Conservation (phyloP, 2,797 vertebrate species). For the Hybognathus amarus region DNA sequence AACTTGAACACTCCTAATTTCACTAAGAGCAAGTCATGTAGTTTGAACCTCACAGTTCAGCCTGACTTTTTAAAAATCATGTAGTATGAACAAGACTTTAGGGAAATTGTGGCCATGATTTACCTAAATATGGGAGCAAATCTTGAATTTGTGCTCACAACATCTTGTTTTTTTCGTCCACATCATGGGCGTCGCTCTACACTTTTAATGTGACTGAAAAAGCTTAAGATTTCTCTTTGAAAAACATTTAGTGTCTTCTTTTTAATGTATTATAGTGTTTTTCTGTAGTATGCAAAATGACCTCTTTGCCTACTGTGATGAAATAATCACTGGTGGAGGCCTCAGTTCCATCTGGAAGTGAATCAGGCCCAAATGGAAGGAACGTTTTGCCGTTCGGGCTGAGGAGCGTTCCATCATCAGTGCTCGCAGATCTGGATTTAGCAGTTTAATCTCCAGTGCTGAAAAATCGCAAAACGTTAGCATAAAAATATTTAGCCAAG, state of each 20-base stretch:
- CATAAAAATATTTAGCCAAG: not conserved
- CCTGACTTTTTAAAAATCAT: too few species aligned
- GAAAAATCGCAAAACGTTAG: constrained; percentile 35
- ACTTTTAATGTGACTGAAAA: not conserved
- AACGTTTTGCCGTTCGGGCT: constrained; percentile 59
- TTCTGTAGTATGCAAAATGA: not conserved
- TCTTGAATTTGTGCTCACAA: not conserved
- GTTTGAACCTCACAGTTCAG: too few species aligned
- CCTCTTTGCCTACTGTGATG: constrained; percentile 27
- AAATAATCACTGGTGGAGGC: constrained; percentile 2
- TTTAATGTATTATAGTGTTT: too few species aligned
- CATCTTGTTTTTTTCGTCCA: not conserved
- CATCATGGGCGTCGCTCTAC: not conserved
- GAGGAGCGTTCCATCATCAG: constrained; percentile 57
- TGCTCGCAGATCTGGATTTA: constrained; percentile 82
- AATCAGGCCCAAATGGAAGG: constrained; percentile 58
- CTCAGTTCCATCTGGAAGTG: constrained; percentile 32
- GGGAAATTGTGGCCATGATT: not conserved
- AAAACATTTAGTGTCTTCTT: not conserved
- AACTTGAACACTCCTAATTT: too few species aligned
- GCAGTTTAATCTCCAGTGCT: constrained; percentile 80
- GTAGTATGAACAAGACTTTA: too few species aligned
- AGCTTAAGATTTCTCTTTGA: not conserved
- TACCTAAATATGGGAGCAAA: not conserved
- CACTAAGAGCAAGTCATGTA: too few species aligned